These are phyloP conservation scores for Tubiluchus corallicola DNA, from an alignment of 2,888 invertebrate species.

Conservation along the genomic window DNA sequence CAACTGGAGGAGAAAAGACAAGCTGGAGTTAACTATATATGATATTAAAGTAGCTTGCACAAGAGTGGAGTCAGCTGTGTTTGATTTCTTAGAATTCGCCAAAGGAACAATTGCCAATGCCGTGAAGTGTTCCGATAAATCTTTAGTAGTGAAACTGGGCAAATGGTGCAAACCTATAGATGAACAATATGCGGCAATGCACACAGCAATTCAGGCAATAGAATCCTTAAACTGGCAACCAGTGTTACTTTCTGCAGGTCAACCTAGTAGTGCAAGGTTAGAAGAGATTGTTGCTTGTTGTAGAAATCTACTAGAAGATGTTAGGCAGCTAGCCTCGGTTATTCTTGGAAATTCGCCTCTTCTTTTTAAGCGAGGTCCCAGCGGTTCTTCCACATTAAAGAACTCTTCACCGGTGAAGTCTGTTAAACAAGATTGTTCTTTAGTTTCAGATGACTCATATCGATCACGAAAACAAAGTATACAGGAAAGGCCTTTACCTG, in stretches of 20 bases:
- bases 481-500: slow-evolving; percentile 40
- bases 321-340: slow-evolving; percentile 68
- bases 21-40: slow-evolving; percentile 53
- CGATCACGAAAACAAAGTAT: slow-evolving; percentile 23
- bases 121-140: slow-evolving; percentile 45
- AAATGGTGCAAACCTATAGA: slow-evolving; percentile 43
- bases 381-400: slow-evolving; percentile 6
- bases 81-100: slow-evolving; percentile 70
- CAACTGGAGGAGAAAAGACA: slow-evolving; percentile 55
- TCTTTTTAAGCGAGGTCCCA: slow-evolving; percentile 14
- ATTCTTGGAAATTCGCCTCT: slow-evolving; percentile 40
- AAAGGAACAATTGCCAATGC: slow-evolving; percentile 75
- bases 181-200: slow-evolving; percentile 11
- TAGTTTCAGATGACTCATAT: not conserved
- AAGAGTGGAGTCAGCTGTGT: slow-evolving; percentile 54
- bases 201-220: slow-evolving; percentile 11
- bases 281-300: slow-evolving; percentile 75
- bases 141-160: slow-evolving; percentile 45
- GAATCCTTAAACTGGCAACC: slow-evolving; percentile 13
- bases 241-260: slow-evolving; percentile 64
- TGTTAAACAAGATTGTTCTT: not conserved
- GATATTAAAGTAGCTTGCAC: slow-evolving; percentile 64
- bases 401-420: not conserved
- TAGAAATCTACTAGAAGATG: slow-evolving; percentile 67
- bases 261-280: slow-evolving; percentile 41